phyloP scores from a whole-genome alignment of 2,113 vertebrate genomes.

The Brachionichthys hirsutus region DNA sequence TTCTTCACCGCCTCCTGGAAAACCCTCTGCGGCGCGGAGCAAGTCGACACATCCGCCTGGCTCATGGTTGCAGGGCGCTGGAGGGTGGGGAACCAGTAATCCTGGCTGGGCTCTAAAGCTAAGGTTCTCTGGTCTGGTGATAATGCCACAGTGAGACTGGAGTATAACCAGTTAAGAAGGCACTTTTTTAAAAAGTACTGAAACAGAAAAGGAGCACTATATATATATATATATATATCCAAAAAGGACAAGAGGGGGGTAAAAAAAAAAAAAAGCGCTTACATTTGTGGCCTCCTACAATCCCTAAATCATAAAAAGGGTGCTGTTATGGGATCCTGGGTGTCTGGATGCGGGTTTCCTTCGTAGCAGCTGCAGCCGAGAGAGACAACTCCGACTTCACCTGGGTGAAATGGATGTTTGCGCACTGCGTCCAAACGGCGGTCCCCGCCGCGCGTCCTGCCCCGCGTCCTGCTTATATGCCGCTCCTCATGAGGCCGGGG shows the following conservation, averaged over 20 bases:
- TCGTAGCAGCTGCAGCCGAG: conserved; percentile 69
- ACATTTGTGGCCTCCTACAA: conserved; percentile 70
- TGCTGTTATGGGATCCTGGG: conserved; percentile 35
- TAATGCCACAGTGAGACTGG: conserved; percentile 58
- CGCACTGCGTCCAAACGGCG: conserved; percentile 67
- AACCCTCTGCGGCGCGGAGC: conserved; percentile 88
- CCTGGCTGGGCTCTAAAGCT: conserved; percentile 60
- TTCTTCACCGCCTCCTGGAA: conserved; percentile 98
- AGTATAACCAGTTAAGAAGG: conserved; percentile 60
- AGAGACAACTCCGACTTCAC: conserved; percentile 55
- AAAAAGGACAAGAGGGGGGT: conserved; percentile 76
- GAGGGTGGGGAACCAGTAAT: conserved; percentile 49
- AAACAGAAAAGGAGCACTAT: conserved; percentile 42
- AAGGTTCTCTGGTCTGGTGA: conserved; percentile 53
- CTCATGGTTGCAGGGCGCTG: conserved; percentile 83
- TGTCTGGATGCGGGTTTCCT: conserved; percentile 44
- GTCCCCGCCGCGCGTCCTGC: conserved; percentile 53
- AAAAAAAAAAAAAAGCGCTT: conserved; percentile 71
- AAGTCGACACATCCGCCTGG: conserved; percentile 93
- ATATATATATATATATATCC: conserved; percentile 33
- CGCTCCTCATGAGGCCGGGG: conserved; percentile 62
- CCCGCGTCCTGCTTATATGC: conserved; percentile 46
- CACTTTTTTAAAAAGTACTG: conserved; percentile 50
- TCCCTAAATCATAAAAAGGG: conserved; percentile 56
- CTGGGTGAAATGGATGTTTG: conserved; percentile 47